Percentiles rank a stretch among this genome's conserved stretches.
phyloP scores from a whole-genome alignment of 64 coral and sea anemone species.

The Cladopsammia gracilis region DNA sequence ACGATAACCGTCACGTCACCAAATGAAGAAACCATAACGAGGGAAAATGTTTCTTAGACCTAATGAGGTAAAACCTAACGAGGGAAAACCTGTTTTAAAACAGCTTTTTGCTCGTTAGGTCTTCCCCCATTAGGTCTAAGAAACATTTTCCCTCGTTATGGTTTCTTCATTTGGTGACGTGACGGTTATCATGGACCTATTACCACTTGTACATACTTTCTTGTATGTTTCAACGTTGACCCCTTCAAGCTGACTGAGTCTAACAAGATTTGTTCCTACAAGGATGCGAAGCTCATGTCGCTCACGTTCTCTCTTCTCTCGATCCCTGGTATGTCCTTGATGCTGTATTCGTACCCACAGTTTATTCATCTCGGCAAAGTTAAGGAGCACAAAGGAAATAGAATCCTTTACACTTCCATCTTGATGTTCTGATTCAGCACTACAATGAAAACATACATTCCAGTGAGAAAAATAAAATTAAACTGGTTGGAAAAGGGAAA shows the following conservation, averaged over 20 bases:
- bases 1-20: too few relatives aligned
- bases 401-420: constrained; percentile 95
- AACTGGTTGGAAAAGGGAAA: neutral
- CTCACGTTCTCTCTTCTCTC: constrained; percentile 90
- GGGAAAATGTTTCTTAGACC: too few relatives aligned
- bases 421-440: constrained; percentile 65
- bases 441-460: constrained; percentile 9
- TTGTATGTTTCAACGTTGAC: constrained; percentile 82
- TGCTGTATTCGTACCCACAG: constrained; percentile 99
- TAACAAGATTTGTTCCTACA: constrained; percentile 97
- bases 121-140: too few relatives aligned
- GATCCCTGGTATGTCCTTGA: constrained; percentile 90
- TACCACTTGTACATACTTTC: constrained; percentile 56
- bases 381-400: constrained; percentile 91
- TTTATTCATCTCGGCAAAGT: constrained; percentile 99
- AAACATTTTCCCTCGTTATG: too few relatives aligned
- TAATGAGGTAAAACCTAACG: too few relatives aligned
- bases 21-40: too few relatives aligned
- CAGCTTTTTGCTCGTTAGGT: too few relatives aligned
- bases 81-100: too few relatives aligned
- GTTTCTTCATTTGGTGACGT: too few relatives aligned
- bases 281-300: constrained; percentile 93
- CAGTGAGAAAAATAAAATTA: neutral
- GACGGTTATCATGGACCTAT: too few relatives aligned
- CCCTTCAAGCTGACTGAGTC: constrained; percentile 95